Evolutionary conservation across 2,113 vertebrate species (phyloP).

Genomic region (Notarius quadriscutis): DNA sequence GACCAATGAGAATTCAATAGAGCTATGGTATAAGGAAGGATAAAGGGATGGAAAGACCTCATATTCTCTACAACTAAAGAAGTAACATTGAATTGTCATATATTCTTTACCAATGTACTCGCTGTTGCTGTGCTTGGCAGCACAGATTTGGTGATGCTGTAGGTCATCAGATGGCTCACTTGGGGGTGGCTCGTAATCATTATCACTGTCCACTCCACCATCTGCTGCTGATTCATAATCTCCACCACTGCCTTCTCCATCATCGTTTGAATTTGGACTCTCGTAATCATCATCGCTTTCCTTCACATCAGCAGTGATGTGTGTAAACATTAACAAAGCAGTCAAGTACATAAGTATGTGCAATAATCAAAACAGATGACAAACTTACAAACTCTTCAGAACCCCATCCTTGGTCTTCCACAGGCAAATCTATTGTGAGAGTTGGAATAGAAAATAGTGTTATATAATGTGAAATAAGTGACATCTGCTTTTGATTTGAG

Average conservation of each 20-base stretch:
- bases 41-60: neutral
- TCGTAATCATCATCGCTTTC: slow-evolving; percentile 88
- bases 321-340: neutral
- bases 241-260: slow-evolving; percentile 68
- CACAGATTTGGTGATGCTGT: slow-evolving; percentile 70
- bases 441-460: neutral
- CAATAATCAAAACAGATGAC: neutral
- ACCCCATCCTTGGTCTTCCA: slow-evolving; percentile 77
- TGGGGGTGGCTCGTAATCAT: slow-evolving; percentile 87
- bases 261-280: slow-evolving; percentile 76
- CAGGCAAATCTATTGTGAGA: slow-evolving; percentile 54
- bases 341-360: too few species aligned
- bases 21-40: neutral
- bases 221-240: slow-evolving; percentile 88
- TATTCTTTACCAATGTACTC: slow-evolving; percentile 82
- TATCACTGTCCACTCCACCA: slow-evolving; percentile 61
- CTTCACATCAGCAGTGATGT: slow-evolving; percentile 45
- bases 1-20: neutral
- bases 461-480: neutral
- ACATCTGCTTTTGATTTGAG: neutral
- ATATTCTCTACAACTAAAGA: neutral
- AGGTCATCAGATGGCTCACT: slow-evolving; percentile 75
- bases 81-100: neutral
- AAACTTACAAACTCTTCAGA: slow-evolving; percentile 82
- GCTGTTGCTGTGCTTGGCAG: slow-evolving; percentile 72